Percentiles rank a stretch among this genome's conserved stretches.
phyloP scores from a whole-genome alignment of 2,888 invertebrate species.

The Phoenoteleia sp. region DNA sequence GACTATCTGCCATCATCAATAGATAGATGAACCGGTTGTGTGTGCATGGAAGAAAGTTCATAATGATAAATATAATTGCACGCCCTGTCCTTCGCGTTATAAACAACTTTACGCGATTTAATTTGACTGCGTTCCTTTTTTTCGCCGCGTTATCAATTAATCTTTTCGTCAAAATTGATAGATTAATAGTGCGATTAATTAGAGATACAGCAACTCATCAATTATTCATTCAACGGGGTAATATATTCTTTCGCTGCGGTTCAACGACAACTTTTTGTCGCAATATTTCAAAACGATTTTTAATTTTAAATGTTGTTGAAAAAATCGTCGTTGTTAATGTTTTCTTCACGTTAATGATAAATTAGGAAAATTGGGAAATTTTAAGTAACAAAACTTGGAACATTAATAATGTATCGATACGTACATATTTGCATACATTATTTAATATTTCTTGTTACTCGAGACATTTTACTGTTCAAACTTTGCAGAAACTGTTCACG shows the following conservation, averaged over 20 bases:
- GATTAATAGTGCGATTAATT: conserved; percentile 64
- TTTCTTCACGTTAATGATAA: too few species aligned
- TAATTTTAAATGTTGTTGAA: too few species aligned
- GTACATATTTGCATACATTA: too few species aligned
- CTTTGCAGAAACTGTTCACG: too few species aligned
- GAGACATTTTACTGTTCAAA: too few species aligned
- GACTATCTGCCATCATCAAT: conserved; percentile 75
- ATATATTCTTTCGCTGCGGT: conserved; percentile 16
- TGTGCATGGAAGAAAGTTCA: conserved; percentile 65
- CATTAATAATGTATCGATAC: too few species aligned
- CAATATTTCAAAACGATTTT: not conserved
- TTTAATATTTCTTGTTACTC: too few species aligned
- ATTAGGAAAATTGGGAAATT: too few species aligned
- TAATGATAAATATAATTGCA: conserved; percentile 72
- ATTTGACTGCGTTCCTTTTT: conserved; percentile 47
- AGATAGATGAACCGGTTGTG: conserved; percentile 75
- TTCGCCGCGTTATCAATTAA: conserved; percentile 53
- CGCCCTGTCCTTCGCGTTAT: conserved; percentile 36
- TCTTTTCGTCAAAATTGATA: conserved; percentile 54
- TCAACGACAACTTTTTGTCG: conserved; percentile 8
- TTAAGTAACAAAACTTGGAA: too few species aligned
- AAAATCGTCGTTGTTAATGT: too few species aligned
- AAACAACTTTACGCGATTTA: conserved; percentile 55
- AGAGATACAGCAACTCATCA: conserved; percentile 45
- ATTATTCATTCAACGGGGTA: conserved; percentile 49